Base-by-base conservation (phyloP, 2,888 invertebrate genomes). In the Calameuta pallipes region DNA sequence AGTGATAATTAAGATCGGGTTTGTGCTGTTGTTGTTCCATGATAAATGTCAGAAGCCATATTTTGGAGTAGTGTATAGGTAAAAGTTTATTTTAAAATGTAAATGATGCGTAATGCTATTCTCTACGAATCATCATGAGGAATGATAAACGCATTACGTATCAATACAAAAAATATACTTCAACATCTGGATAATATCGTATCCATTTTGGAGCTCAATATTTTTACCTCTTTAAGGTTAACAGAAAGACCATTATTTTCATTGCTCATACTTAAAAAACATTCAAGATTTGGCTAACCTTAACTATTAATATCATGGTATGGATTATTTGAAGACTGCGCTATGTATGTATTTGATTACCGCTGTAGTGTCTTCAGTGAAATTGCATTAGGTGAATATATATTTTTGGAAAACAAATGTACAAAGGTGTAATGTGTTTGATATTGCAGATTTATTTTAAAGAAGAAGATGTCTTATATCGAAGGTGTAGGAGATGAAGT, bases 401-500 rank as follows among this genome's bases (percentile, higher is more conserved):
- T 56, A 56, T 23, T 23, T 56, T 56, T 56, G 56, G 23, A 56
- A 56, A 23, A 56, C 23, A 23, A 56, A 9, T 9, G 56, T 56
- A 56, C 56, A 56, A 23, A 23, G 9, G 2, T 56, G 0, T 23
- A 56, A 56, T 56, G 9, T 56, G 23, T 9, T 56, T 56, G 56
- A 56, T 23, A 56, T 56, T 56, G 9, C 56, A 56, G 56, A 56
- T 56, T 56, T 56, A 56, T 56, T 31, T 69, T n/a, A 69, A 69
- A 30, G n/a, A 75, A 75, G 89, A 94, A 89, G 87, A 96, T 96
- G 96, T 92, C 95, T 85, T 92, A 96, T 87, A 96, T 97, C 85
- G 96, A 96, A 90, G 97, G 97, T 74, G 93, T 97, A 79, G 97
- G 97, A 35, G 96, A 97, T 92, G 97, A 97, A 93, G 96, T 97